Conservation (phyloP, 2,888 invertebrate species). For the Troglohyphantes excavatus region DNA sequence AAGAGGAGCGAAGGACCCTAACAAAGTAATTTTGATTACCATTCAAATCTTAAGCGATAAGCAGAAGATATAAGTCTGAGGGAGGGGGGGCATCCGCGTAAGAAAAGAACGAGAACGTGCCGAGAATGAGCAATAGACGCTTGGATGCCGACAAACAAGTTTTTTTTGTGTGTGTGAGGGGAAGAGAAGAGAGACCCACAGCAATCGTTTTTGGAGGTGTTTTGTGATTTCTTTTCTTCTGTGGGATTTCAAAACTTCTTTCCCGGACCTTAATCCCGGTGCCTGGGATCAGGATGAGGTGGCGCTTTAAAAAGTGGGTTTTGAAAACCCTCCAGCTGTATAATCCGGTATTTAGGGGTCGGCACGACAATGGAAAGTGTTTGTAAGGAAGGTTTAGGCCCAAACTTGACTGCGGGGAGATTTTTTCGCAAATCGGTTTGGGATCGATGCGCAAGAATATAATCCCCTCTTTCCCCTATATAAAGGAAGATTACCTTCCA, state of each 20-base stretch:
- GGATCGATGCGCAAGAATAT: slow-evolving; percentile 40
- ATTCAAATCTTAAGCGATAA: slow-evolving; percentile 56
- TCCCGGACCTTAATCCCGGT: slow-evolving; percentile 26
- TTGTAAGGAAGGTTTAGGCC: slow-evolving; percentile 12
- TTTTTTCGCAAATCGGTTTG: slow-evolving; percentile 59
- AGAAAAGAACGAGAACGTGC: slow-evolving; percentile 61
- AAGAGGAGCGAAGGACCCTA: neutral
- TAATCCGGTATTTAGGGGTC: slow-evolving; percentile 68
- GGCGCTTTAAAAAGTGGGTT: slow-evolving; percentile 21
- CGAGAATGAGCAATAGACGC: slow-evolving; percentile 41
- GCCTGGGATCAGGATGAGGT: slow-evolving; percentile 1
- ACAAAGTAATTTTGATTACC: slow-evolving; percentile 52
- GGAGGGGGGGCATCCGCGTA: slow-evolving; percentile 11
- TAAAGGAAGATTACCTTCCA: too few relatives aligned
- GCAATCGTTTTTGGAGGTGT: slow-evolving; percentile 59
- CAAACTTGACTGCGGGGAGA: slow-evolving; percentile 57
- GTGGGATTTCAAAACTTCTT: neutral
- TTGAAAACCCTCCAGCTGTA: slow-evolving; percentile 37
- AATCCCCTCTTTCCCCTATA: too few relatives aligned
- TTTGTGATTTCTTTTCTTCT: slow-evolving; percentile 45
- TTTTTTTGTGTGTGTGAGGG: neutral
- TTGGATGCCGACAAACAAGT: slow-evolving; percentile 33
- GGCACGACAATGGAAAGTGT: slow-evolving; percentile 23
- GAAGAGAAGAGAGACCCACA: neutral
- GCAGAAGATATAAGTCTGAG: slow-evolving; percentile 42